These are phyloP conservation scores for Disparrhopalites patrizii DNA, from an alignment of 2,888 invertebrate species.

Conservation along the genomic window DNA sequence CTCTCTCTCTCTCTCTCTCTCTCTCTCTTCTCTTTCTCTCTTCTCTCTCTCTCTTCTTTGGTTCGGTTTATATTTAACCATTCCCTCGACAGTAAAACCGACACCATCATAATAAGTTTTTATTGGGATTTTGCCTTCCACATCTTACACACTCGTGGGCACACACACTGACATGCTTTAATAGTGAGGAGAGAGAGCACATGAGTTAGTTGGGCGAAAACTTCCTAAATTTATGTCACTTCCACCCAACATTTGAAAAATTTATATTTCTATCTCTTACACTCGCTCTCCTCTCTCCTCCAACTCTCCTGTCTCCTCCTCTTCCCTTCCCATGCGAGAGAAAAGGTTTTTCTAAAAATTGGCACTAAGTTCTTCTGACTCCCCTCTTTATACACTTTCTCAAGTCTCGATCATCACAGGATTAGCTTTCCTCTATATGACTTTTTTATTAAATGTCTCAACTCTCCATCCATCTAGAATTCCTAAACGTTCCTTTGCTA, in stretches of 20 bases:
- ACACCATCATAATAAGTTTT: not conserved
- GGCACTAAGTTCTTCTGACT: no score
- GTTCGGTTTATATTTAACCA: constrained; percentile 24
- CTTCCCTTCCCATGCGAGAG: not conserved
- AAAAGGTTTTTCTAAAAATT: not conserved
- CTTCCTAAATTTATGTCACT: constrained; percentile 29
- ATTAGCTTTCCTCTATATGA: not conserved
- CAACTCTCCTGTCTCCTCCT: not conserved
- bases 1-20: not conserved
- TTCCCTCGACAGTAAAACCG: constrained; percentile 2
- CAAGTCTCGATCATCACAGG: not conserved
- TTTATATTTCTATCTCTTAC: constrained; percentile 1
- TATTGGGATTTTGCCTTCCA: constrained; percentile 10
- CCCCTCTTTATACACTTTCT: not conserved
- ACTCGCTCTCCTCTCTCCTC: no score
- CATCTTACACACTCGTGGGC: not conserved
- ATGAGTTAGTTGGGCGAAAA: constrained; percentile 25
- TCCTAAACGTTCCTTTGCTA: not conserved
- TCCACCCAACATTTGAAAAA: constrained; percentile 19
- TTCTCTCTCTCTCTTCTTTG: not conserved
- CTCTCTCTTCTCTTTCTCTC: not conserved
- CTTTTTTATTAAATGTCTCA: not conserved
- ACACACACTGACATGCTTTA: not conserved
- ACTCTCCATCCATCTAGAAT: not conserved
- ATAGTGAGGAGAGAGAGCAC: not conserved